phyloP scores from a whole-genome alignment of 2,797 vertebrate genomes.

The Cheirogaleus major region DNA sequence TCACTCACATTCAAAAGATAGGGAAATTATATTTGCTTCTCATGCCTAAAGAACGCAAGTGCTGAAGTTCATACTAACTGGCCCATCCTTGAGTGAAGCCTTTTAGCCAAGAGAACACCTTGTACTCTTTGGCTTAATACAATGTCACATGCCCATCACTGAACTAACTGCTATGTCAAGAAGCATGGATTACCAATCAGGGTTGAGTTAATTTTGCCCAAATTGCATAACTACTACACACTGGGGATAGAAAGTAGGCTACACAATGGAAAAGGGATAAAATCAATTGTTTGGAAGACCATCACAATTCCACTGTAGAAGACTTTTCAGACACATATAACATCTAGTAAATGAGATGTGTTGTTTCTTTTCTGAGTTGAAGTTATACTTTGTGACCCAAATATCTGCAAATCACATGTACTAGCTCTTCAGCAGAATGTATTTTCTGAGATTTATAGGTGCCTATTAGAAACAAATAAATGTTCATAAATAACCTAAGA shows the following conservation, averaged over 20 bases:
- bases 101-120: neutral
- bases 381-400: conserved; percentile 33
- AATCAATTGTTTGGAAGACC: neutral
- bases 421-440: neutral
- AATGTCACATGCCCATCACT: neutral
- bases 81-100: neutral
- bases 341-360: neutral
- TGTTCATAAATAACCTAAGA: conserved; percentile 40
- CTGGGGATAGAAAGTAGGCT: neutral
- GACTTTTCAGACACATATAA: neutral
- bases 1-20: neutral
- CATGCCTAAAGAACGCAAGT: neutral
- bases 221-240: neutral
- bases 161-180: neutral
- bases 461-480: conserved; percentile 39
- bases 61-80: neutral
- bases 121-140: neutral
- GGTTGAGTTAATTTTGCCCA: neutral
- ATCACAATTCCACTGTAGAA: neutral
- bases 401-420: conserved; percentile 51
- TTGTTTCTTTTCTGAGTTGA: conserved; percentile 23
- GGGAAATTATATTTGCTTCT: neutral
- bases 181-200: neutral
- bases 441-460: conserved; percentile 30
- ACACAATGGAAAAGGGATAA: neutral